Evolutionary conservation across 2,888 invertebrate genomes (phyloP).

Genomic region (Sclerodermus sp.): DNA sequence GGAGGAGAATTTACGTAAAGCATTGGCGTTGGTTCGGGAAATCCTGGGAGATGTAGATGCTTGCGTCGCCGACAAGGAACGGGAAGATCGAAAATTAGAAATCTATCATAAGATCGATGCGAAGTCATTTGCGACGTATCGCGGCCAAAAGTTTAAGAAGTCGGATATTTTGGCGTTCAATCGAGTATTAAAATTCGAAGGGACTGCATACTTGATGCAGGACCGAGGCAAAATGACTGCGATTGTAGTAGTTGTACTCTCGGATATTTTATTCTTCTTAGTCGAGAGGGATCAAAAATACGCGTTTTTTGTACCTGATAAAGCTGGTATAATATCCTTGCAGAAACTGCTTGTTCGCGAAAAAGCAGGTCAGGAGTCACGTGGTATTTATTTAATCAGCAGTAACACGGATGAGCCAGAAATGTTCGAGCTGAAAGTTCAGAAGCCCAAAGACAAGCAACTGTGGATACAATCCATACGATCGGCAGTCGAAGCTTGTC

Average conservation of each 20-base stretch:
- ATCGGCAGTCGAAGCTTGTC: constrained; percentile 83
- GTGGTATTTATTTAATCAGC: constrained; percentile 90
- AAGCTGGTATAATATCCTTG: constrained; percentile 91
- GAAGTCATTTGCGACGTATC: constrained; percentile 84
- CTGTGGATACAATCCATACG: constrained; percentile 88
- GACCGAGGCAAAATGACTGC: constrained; percentile 89
- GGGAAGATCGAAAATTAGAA: constrained; percentile 85
- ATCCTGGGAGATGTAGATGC: constrained; percentile 89
- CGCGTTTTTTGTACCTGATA: constrained; percentile 90
- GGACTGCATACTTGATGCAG: constrained; percentile 86
- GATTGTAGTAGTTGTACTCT: constrained; percentile 84
- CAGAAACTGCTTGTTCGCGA: constrained; percentile 90
- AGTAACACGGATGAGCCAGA: constrained; percentile 90
- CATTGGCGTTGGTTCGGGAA: constrained; percentile 81
- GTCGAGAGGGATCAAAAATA: constrained; percentile 88
- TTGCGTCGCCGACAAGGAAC: constrained; percentile 89
- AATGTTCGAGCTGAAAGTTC: constrained; percentile 91
- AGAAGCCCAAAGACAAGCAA: constrained; percentile 86
- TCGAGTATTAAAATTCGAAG: constrained; percentile 85
- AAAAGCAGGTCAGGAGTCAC: constrained; percentile 88
- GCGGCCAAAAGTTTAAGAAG: constrained; percentile 89
- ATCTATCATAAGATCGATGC: constrained; percentile 89
- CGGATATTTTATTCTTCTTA: constrained; percentile 89
- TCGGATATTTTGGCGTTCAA: constrained; percentile 85
- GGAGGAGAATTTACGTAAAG: constrained; percentile 76